These are phyloP conservation scores for Syngnathus rostellatus DNA, from an alignment of 2,797 vertebrate genomes.

Conservation along the genomic window DNA sequence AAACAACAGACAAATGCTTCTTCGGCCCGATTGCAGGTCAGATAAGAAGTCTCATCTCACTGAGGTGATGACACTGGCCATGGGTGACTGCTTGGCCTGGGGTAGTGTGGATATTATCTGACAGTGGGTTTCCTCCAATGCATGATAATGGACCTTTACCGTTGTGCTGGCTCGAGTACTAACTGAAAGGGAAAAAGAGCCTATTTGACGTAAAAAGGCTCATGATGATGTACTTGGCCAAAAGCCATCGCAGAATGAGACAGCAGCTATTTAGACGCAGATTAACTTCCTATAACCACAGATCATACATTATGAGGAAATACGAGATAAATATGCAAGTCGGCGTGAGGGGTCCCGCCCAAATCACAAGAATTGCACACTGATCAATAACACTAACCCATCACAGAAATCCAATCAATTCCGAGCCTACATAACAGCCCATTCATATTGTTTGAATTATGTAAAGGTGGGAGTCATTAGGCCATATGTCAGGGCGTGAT, in stretches of 20 bases:
- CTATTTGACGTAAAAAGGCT: neutral
- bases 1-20: slow-evolving; percentile 13
- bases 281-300: slow-evolving; percentile 11
- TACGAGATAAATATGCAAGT: slow-evolving; percentile 6
- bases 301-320: slow-evolving; percentile 1
- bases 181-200: slow-evolving; percentile 20
- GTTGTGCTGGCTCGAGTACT: slow-evolving; percentile 22
- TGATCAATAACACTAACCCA: slow-evolving; percentile 53
- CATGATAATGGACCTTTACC: slow-evolving; percentile 54
- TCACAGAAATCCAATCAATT: slow-evolving; percentile 30
- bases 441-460: slow-evolving; percentile 22
- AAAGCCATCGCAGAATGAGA: slow-evolving; percentile 5
- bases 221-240: slow-evolving; percentile 7
- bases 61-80: slow-evolving; percentile 37
- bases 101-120: slow-evolving; percentile 55
- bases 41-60: slow-evolving; percentile 35
- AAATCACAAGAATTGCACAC: slow-evolving; percentile 50
- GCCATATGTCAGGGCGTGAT: slow-evolving; percentile 24
- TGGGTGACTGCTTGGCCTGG: slow-evolving; percentile 34
- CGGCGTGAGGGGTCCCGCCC: slow-evolving; percentile 24
- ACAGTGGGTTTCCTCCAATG: slow-evolving; percentile 49
- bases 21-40: slow-evolving; percentile 15
- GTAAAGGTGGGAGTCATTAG: slow-evolving; percentile 14
- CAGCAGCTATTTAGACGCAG: neutral
- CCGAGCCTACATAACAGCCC: slow-evolving; percentile 2